A percentile compares a stretch with the other conserved stretches of the same genome.
These are phyloP conservation scores for Meteorus colon DNA, from an alignment of 2,888 invertebrate species.

Conservation along the genomic window DNA sequence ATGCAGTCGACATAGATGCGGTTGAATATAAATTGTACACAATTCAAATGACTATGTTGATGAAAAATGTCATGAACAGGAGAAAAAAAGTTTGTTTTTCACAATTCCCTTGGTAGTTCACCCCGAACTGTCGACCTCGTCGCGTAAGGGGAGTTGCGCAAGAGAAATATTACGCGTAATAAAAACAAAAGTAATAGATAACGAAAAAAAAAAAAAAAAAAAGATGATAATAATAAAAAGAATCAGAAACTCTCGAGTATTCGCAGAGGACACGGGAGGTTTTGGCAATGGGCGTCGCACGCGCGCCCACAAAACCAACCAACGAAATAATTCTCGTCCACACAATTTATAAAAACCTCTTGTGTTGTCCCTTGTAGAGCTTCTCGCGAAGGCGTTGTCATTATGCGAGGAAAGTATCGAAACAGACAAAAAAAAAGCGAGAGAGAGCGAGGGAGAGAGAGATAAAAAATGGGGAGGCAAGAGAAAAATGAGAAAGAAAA, in stretches of 20 bases:
- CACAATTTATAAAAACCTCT: conserved; percentile 54
- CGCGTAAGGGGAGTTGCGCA: conserved; percentile 10
- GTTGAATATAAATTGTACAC: conserved; percentile 7
- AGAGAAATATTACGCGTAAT: conserved; percentile 13
- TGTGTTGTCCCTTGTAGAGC: conserved; percentile 66
- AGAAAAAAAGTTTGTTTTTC: neutral
- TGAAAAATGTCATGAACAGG: conserved; percentile 3
- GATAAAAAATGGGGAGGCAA: conserved; percentile 21
- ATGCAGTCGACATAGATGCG: neutral
- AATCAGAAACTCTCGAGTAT: conserved; percentile 38
- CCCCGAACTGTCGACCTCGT: conserved; percentile 9
- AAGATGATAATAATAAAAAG: conserved; percentile 25
- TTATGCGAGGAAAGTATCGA: conserved; percentile 48
- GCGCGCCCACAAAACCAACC: conserved; percentile 23
- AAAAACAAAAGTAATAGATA: conserved; percentile 4
- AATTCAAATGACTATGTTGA: conserved; percentile 15
- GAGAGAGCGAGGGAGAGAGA: conserved; percentile 52
- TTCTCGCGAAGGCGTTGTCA: conserved; percentile 58
- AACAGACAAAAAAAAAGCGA: conserved; percentile 50
- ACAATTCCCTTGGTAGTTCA: neutral
- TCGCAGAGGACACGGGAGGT: conserved; percentile 33
- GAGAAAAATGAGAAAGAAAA: conserved; percentile 39
- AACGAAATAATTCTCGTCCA: conserved; percentile 26
- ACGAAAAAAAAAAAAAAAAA: conserved; percentile 1
- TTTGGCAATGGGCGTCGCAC: conserved; percentile 31